Conservation (phyloP, 2,113 vertebrate species). For the Plestiodon gilberti region DNA sequence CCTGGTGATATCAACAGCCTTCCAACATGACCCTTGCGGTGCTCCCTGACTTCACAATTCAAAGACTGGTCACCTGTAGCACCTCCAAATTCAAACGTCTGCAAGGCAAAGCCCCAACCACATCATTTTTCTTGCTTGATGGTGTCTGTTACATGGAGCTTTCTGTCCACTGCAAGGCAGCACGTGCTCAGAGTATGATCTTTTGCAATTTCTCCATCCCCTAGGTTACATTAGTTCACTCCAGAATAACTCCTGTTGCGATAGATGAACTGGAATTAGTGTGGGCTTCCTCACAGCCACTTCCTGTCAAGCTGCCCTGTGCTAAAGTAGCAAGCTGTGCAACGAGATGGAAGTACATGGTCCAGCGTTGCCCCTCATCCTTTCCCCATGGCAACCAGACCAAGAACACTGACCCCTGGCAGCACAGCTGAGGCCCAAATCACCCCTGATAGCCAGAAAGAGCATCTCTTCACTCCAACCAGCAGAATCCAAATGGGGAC, state of each 20-base stretch:
- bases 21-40: not conserved
- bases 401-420: conserved; percentile 62
- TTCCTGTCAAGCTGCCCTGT: conserved; percentile 62
- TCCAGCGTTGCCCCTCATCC: conserved; percentile 61
- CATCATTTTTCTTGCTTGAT: not conserved
- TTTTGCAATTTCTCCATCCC: conserved; percentile 60
- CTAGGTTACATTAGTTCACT: conserved; percentile 67
- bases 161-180: not conserved
- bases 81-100: not conserved
- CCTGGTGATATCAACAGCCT: too few relatives aligned
- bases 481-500: conserved; percentile 39
- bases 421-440: conserved; percentile 63
- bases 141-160: not conserved
- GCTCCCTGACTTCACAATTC: too few relatives aligned
- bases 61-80: not conserved
- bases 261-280: conserved; percentile 72
- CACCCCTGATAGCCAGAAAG: conserved; percentile 54
- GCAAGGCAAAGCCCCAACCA: not conserved
- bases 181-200: conserved; percentile 48
- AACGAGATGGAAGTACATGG: conserved; percentile 64
- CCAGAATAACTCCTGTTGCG: conserved; percentile 63
- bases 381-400: conserved; percentile 65
- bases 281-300: conserved; percentile 70
- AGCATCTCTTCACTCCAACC: conserved; percentile 46
- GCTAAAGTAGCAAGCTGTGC: conserved; percentile 59